Evolutionary conservation across 1,140 invertebrate species (phyloP).

Genomic region (Harpegnathos saltator): DNA sequence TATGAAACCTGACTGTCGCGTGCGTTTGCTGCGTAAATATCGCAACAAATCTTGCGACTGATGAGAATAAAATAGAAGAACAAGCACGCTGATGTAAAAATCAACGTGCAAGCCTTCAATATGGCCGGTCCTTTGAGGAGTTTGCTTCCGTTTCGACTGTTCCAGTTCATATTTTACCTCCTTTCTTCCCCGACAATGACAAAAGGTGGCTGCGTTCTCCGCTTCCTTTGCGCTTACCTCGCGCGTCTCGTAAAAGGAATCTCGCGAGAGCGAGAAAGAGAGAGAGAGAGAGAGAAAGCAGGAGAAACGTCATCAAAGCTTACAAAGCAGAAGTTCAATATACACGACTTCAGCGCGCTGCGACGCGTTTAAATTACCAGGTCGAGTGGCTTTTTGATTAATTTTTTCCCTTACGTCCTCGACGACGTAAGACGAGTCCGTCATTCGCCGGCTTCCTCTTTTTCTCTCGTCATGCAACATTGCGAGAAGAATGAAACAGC

Average conservation of each 20-base stretch:
- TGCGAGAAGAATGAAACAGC: constrained; percentile 30
- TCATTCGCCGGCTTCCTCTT: constrained; percentile 23
- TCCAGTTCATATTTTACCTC: constrained; percentile 29
- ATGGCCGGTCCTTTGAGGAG: constrained; percentile 24
- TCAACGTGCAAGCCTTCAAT: constrained; percentile 15
- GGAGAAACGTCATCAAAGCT: constrained; percentile 50
- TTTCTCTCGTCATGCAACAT: constrained; percentile 1
- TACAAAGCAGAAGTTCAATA: constrained; percentile 59
- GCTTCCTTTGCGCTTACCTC: constrained; percentile 33
- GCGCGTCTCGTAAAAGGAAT: constrained; percentile 2
- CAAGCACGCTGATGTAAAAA: not conserved
- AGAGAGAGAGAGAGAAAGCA: constrained; percentile 8
- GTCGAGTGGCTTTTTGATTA: constrained; percentile 57
- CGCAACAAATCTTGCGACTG: not conserved
- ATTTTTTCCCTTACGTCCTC: constrained; percentile 54
- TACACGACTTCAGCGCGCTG: constrained; percentile 37
- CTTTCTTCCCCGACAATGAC: constrained; percentile 36
- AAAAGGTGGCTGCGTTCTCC: constrained; percentile 31
- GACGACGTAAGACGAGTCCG: constrained; percentile 47
- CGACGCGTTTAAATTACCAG: constrained; percentile 58
- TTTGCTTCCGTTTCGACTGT: constrained; percentile 33
- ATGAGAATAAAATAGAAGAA: constrained; percentile 1
- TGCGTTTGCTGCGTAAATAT: not conserved
- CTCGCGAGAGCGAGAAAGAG: constrained; percentile 1
- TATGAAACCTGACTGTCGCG: not conserved